Conservation (phyloP, 2,113 vertebrate species). For the Pluvianellus socialis region DNA sequence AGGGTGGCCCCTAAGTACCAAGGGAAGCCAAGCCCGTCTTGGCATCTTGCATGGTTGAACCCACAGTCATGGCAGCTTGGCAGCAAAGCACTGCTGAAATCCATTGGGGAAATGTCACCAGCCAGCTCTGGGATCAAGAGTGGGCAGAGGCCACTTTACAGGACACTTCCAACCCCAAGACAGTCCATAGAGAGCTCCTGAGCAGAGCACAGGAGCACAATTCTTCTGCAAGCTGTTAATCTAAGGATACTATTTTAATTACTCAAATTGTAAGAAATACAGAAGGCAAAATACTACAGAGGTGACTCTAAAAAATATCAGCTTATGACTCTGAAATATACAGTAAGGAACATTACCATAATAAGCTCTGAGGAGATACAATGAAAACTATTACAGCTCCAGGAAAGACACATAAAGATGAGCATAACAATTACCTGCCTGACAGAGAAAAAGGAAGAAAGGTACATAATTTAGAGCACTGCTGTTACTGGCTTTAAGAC, state of each 20-base stretch:
- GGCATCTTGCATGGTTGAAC: background rate
- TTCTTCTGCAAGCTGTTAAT: background rate
- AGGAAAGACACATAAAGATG: slow-evolving; percentile 52
- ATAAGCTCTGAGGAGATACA: slow-evolving; percentile 42
- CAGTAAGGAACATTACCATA: slow-evolving; percentile 32
- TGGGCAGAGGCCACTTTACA: background rate
- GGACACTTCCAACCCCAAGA: background rate
- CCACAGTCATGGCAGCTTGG: rapidly evolving
- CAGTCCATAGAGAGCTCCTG: background rate
- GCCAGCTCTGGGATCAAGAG: background rate
- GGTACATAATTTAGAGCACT: slow-evolving; percentile 20
- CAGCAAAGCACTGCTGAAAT: background rate
- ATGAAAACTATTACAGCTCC: slow-evolving; percentile 47
- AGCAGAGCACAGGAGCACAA: background rate
- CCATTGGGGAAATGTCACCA: background rate
- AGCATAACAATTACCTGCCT: slow-evolving; percentile 41
- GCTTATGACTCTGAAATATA: background rate
- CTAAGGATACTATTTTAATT: slow-evolving; percentile 38
- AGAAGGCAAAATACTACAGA: background rate
- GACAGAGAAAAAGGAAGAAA: slow-evolving; percentile 25
- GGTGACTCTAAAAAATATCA: background rate
- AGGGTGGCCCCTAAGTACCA: background rate
- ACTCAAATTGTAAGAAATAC: background rate
- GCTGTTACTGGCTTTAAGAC: slow-evolving; percentile 41
- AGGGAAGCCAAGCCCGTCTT: background rate